These are phyloP conservation scores for Pseudopodoces humilis DNA, from an alignment of 2,113 vertebrate genomes.

Conservation along the genomic window DNA sequence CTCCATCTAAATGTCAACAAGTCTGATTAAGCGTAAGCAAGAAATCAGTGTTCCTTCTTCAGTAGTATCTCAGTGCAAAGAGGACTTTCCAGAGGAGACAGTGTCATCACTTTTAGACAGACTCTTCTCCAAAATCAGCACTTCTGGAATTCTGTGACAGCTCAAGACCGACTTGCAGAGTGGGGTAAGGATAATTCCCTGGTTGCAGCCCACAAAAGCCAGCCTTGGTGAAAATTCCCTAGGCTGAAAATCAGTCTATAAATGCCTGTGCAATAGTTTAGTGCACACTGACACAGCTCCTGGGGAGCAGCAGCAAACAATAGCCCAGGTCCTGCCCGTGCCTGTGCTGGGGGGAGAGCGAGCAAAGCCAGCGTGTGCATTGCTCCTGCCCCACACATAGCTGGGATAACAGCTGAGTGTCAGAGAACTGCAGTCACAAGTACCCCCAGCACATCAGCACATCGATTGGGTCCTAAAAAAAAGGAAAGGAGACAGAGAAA, in stretches of 20 bases:
- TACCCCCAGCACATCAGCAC: background rate
- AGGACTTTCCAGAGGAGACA: constrained; percentile 1
- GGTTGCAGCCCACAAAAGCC: background rate
- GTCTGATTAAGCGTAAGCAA: constrained; percentile 60
- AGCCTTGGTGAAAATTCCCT: background rate
- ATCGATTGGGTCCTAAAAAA: background rate
- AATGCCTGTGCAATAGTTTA: background rate
- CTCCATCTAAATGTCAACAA: constrained; percentile 58
- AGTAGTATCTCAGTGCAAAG: background rate
- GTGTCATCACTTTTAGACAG: constrained; percentile 15
- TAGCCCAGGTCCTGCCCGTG: background rate
- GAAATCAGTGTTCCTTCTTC: constrained; percentile 45
- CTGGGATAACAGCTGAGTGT: background rate
- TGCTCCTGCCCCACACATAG: background rate
- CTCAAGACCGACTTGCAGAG: background rate
- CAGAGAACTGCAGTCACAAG: background rate
- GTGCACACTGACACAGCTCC: background rate
- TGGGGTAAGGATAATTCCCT: background rate
- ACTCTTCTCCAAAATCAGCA: background rate
- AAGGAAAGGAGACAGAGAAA: background rate
- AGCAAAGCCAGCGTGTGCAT: accelerated
- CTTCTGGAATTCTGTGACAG: background rate
- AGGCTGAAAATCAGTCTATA: background rate
- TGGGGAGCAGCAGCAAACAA: background rate
- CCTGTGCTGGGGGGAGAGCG: background rate